phyloP scores from a whole-genome alignment of 2,797 vertebrate genomes.

The Peromyscus attwateri region DNA sequence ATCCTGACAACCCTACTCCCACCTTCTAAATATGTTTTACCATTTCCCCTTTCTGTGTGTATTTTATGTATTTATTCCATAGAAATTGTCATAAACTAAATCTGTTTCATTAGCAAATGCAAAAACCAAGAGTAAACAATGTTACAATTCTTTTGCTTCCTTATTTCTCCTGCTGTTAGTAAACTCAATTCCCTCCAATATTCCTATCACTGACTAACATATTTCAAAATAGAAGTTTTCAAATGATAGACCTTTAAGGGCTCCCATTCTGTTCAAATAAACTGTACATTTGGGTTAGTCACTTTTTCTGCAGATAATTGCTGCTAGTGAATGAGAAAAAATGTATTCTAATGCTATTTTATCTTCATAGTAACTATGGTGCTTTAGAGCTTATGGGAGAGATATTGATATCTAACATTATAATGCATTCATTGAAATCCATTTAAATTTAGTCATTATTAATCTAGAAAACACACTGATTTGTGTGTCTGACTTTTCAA shows the following conservation, averaged over 20 bases:
- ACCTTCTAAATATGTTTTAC: neutral
- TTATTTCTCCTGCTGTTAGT: constrained; percentile 16
- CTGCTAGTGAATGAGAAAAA: constrained; percentile 35
- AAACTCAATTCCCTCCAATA: neutral
- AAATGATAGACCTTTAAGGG: neutral
- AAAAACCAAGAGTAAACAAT: neutral
- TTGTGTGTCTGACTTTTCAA: neutral
- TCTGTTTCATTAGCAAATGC: neutral
- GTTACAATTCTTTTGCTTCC: neutral
- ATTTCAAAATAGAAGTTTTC: neutral
- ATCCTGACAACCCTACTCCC: neutral
- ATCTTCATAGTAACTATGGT: neutral
- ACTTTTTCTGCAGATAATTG: neutral
- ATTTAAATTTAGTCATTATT: neutral
- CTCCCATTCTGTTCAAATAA: constrained; percentile 34
- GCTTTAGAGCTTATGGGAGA: constrained; percentile 22
- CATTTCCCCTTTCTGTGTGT: neutral
- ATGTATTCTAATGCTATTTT: neutral
- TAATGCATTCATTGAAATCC: neutral
- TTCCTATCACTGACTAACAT: neutral
- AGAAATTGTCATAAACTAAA: neutral
- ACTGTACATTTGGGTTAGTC: neutral
- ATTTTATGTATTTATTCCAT: neutral
- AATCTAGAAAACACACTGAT: neutral
- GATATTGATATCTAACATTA: neutral